Conservation (phyloP, 64 coral and sea anemone genomes). For the Stichodactyla mertensii region DNA sequence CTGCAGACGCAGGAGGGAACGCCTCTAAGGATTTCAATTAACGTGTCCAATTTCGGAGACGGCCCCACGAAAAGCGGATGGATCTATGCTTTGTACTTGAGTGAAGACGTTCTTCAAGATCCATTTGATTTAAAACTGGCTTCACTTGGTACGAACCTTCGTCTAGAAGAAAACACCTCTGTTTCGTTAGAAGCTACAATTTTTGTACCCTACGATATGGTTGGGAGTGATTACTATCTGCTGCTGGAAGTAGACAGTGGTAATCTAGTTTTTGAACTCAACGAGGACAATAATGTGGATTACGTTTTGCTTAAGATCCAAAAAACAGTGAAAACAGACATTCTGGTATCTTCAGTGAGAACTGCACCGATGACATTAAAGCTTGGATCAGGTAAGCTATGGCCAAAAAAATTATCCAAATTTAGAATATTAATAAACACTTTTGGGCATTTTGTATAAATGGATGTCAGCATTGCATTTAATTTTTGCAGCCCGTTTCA, state of each 20-base stretch:
- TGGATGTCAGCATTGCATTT: too few relatives aligned
- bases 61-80: slow-evolving; percentile 23
- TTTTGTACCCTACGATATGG: slow-evolving; percentile 72
- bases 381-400: slow-evolving; percentile 9
- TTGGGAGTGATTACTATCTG: slow-evolving; percentile 60
- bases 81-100: slow-evolving; percentile 63
- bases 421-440: neutral
- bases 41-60: slow-evolving; percentile 59
- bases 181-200: slow-evolving; percentile 12
- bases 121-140: slow-evolving; percentile 68
- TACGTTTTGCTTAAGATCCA: slow-evolving; percentile 39
- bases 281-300: slow-evolving; percentile 66
- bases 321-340: slow-evolving; percentile 52
- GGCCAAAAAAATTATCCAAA: too few relatives aligned
- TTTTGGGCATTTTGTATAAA: too few relatives aligned
- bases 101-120: slow-evolving; percentile 66
- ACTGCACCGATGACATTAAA: slow-evolving; percentile 10
- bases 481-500: too few relatives aligned
- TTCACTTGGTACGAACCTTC: slow-evolving; percentile 19
- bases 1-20: slow-evolving; percentile 54
- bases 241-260: slow-evolving; percentile 62
- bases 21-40: slow-evolving; percentile 49
- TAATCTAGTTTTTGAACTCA: slow-evolving; percentile 49
- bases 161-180: slow-evolving; percentile 33
- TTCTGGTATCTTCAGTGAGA: slow-evolving; percentile 45